phyloP scores from a whole-genome alignment of 1,140 invertebrate genomes.

The Pseudomyrmex dendroicus region DNA sequence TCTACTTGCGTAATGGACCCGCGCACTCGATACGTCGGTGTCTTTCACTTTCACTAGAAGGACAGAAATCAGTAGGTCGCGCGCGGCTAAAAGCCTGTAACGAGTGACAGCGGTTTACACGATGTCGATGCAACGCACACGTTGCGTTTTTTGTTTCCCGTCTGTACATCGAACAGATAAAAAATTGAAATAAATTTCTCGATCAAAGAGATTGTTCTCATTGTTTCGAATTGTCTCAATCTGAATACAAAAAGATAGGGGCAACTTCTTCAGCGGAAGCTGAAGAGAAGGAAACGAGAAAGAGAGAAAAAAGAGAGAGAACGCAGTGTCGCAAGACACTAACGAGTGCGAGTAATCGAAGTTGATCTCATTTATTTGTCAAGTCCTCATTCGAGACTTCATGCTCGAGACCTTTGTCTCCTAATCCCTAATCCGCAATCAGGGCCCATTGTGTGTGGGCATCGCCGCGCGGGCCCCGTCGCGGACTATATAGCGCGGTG shows the following conservation, averaged over 20 bases:
- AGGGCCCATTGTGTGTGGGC: conserved; percentile 71
- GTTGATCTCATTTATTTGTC: conserved; percentile 67
- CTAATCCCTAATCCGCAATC: conserved; percentile 76
- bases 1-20: conserved; percentile 43
- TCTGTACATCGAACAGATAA: not conserved
- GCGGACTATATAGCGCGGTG: conserved; percentile 20
- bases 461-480: conserved; percentile 29
- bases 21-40: conserved; percentile 24
- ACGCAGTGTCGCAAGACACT: not conserved
- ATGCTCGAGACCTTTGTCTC: conserved; percentile 66
- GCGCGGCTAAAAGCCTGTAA: not conserved
- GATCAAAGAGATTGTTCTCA: not conserved
- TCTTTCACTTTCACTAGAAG: conserved; percentile 53
- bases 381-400: conserved; percentile 29
- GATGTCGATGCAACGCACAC: not conserved
- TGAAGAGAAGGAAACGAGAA: too few species aligned
- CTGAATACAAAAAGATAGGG: too few species aligned
- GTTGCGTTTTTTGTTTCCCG: not conserved
- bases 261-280: too few species aligned
- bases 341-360: conserved; percentile 62
- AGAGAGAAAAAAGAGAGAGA: too few species aligned
- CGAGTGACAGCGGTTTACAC: conserved; percentile 1
- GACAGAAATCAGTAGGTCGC: conserved; percentile 47
- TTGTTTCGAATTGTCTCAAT: too few species aligned
- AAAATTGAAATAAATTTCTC: not conserved